Evolutionary conservation across 1,140 invertebrate genomes (phyloP), one percentile per base, ranked within the genome.

Genomic region (Onthophagus taurus): DNA sequence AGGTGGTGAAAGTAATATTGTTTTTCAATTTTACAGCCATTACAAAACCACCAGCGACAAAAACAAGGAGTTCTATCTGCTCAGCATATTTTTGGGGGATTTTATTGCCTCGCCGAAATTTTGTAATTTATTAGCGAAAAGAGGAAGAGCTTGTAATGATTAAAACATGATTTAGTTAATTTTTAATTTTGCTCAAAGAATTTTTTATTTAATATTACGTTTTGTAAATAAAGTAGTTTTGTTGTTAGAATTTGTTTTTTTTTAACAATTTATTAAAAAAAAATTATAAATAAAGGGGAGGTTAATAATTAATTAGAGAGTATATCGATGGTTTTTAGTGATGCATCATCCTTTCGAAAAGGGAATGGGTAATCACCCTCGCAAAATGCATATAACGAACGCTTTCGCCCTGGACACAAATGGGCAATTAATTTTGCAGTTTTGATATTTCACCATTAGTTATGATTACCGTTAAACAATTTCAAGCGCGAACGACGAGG

Each of bases 1-100:
- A n/a, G n/a, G n/a, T n/a, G n/a, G n/a, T n/a, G n/a, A n/a, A n/a
- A n/a, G n/a, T n/a, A n/a, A n/a, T n/a, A n/a, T n/a, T n/a, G n/a
- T n/a, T n/a, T n/a, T n/a, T n/a, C n/a, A n/a, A n/a, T 20, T 36
- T 77, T 76, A 36, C 73, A 88, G 85, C 47, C 77, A 81, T 55
- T 87, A 86, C 68, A 82, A 82, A 60, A 69, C 72, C 23, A 80
- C 81, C 29, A 73, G 78, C 16, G 75, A 78, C 49, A 74, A 74
- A 38, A 77, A 78, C 58, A 86, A 85, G 62, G 79, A 87, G 59
- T 80, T 82, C 63, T 87, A 85, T 57, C 67, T 89, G 21, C 72
- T 89, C 37, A 87, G 83, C 55, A 79, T 89, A 16, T 87, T 88
- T 63, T 65, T 89, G 17, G 85, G 85, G 33, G 82, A 89, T 60